Conservation (phyloP, 2,888 invertebrate species). For the Drosophila mulleri region DNA sequence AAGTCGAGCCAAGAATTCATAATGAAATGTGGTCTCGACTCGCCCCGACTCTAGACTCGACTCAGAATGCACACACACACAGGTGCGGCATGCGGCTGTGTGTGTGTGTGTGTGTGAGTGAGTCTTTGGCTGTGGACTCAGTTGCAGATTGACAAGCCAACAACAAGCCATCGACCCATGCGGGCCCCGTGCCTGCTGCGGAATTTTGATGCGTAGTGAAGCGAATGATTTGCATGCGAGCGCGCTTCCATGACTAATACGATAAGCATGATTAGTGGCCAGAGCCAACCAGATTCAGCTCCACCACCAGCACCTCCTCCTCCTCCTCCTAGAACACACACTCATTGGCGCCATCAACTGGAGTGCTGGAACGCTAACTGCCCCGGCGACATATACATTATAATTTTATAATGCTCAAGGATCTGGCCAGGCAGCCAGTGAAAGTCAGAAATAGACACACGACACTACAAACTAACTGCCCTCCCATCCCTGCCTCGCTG, state of each 20-base stretch:
- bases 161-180: slow-evolving; percentile 52
- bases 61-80: slow-evolving; percentile 48
- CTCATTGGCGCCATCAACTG: slow-evolving; percentile 65
- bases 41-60: slow-evolving; percentile 18
- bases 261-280: slow-evolving; percentile 79
- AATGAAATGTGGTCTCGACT: slow-evolving; percentile 59
- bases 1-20: slow-evolving; percentile 63
- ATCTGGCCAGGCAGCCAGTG: slow-evolving; percentile 31
- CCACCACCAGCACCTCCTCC: neutral
- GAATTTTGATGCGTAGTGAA: slow-evolving; percentile 76
- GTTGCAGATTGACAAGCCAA: slow-evolving; percentile 69
- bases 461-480: slow-evolving; percentile 8
- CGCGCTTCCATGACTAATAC: slow-evolving; percentile 77
- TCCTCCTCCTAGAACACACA: slow-evolving; percentile 23
- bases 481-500: neutral
- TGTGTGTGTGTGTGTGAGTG: slow-evolving; percentile 16
- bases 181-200: slow-evolving; percentile 46
- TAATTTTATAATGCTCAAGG: slow-evolving; percentile 57
- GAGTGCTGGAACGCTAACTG: slow-evolving; percentile 55
- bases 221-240: slow-evolving; percentile 76
- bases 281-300: slow-evolving; percentile 2
- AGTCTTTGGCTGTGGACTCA: slow-evolving; percentile 33
- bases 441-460: slow-evolving; percentile 42
- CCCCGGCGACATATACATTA: slow-evolving; percentile 67
- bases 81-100: slow-evolving; percentile 23